phyloP scores from a whole-genome alignment of 2,797 vertebrate genomes.

The Nyctibius grandis region DNA sequence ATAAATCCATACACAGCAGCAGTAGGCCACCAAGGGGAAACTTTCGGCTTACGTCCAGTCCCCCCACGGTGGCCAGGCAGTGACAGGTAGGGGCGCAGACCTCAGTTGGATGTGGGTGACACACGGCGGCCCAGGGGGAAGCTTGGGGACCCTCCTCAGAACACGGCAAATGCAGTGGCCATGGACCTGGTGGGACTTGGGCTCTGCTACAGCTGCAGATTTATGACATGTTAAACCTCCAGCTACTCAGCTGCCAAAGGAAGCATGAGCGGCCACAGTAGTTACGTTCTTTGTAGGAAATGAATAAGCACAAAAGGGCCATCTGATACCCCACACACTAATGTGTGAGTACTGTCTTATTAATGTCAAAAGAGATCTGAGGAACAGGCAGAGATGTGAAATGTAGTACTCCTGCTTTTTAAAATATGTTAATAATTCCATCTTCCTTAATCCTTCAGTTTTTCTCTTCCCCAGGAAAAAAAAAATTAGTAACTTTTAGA shows the following conservation, averaged over 20 bases:
- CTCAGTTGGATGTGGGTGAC: neutral
- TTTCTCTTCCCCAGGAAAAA: neutral
- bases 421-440: neutral
- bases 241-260: conserved; percentile 7
- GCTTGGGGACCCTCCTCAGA: neutral
- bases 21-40: neutral
- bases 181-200: neutral
- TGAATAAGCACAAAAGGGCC: neutral
- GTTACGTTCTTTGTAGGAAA: neutral
- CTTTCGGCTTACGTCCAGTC: fast-evolving
- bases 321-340: neutral
- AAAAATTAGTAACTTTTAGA: neutral
- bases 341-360: neutral
- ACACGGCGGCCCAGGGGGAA: fast-evolving
- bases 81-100: fast-evolving
- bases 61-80: neutral
- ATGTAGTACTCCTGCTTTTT: neutral
- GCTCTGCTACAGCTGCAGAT: conserved; percentile 9
- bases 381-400: neutral
- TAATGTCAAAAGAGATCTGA: neutral
- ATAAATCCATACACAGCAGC: neutral
- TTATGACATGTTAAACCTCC: neutral
- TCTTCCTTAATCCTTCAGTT: neutral
- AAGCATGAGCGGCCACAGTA: neutral
- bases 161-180: neutral